phyloP scores from a whole-genome alignment of 1,140 invertebrate genomes.

The Gonioctena quinquepunctata region DNA sequence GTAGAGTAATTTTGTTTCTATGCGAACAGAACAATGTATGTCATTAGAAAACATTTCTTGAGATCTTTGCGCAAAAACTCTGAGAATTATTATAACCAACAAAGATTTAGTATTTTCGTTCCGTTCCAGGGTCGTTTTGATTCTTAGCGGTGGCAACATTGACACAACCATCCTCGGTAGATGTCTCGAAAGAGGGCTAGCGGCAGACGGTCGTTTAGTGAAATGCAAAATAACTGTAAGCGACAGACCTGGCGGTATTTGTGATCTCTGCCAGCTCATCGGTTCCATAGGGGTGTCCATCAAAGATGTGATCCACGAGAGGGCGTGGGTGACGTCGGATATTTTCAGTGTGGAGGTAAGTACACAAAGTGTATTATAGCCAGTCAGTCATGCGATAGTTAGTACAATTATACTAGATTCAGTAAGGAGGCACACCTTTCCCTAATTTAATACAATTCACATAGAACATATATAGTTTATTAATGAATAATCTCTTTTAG shows the following conservation, averaged over 20 bases:
- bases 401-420: no score
- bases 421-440: background rate
- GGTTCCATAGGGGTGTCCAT: constrained; percentile 82
- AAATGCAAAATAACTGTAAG: constrained; percentile 86
- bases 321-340: constrained; percentile 88
- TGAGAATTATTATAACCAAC: no score
- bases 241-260: constrained; percentile 85
- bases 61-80: no score
- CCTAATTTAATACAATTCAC: no score
- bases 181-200: constrained; percentile 86
- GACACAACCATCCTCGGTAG: constrained; percentile 89
- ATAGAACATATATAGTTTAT: no score
- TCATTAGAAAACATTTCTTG: no score
- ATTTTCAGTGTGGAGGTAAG: constrained; percentile 79
- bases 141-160: constrained; percentile 90
- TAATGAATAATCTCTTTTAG: no score
- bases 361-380: no score
- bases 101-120: no score
- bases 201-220: constrained; percentile 83
- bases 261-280: constrained; percentile 80
- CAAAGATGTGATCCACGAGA: constrained; percentile 92
- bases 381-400: no score
- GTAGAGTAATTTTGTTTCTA: no score
- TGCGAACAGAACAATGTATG: no score
- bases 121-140: constrained; percentile 77